Conservation (phyloP, 2,888 invertebrate species). For the Cybosia mesomella region DNA sequence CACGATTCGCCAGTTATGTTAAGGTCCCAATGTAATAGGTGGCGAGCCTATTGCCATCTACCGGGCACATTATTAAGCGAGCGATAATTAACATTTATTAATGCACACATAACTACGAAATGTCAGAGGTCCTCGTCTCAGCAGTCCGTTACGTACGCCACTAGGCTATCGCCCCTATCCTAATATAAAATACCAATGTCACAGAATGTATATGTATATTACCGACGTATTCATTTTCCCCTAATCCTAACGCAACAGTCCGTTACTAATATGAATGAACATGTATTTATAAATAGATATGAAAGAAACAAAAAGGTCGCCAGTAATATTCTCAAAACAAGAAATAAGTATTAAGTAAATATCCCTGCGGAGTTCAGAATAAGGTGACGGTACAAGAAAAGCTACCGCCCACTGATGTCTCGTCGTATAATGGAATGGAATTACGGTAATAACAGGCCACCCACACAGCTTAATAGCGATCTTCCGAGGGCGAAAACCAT, state of each 20-base stretch:
- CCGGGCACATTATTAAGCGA: no score
- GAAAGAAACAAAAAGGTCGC: neutral
- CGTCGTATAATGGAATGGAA: neutral
- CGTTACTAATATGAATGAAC: neutral
- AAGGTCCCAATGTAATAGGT: no score
- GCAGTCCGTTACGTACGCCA: no score
- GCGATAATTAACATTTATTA: no score
- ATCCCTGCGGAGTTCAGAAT: conserved; percentile 14
- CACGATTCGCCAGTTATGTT: no score
- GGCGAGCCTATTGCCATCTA: no score
- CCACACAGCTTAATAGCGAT: conserved; percentile 8
- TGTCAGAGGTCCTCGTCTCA: no score
- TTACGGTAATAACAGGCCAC: conserved; percentile 16
- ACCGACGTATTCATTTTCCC: no score
- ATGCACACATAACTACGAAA: no score
- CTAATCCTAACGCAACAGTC: neutral
- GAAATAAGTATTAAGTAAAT: conserved; percentile 22
- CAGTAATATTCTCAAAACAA: neutral
- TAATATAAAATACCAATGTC: no score
- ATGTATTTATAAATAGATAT: neutral
- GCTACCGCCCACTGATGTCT: conserved; percentile 25
- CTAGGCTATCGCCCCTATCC: no score
- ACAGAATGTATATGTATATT: no score
- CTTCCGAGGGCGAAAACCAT: neutral
- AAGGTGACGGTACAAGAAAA: conserved; percentile 9